phyloP scores from a whole-genome alignment of 2,888 invertebrate species.

The Bugulina stolonifera region DNA sequence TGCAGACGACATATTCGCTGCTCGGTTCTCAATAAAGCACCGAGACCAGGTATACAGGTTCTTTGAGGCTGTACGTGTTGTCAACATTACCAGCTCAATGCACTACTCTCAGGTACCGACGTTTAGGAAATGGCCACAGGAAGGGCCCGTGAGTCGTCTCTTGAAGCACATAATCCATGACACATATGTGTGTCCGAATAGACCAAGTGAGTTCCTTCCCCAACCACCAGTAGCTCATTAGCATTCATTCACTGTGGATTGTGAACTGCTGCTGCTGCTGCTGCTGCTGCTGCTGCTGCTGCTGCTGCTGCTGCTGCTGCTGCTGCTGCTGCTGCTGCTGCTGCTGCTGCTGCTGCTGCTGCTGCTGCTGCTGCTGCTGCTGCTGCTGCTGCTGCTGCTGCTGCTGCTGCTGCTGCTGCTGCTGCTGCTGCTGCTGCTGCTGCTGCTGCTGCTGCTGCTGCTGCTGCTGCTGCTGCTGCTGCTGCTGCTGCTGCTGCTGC shows the following conservation, averaged over 20 bases:
- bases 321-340: conserved; percentile 26
- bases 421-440: conserved; percentile 26
- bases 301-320: conserved; percentile 26
- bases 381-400: conserved; percentile 26
- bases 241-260: not conserved
- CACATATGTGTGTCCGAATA: too few relatives aligned
- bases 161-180: too few relatives aligned
- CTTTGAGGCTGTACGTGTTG: not conserved
- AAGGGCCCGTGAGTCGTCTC: too few relatives aligned
- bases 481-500: conserved; percentile 26
- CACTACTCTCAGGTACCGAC: not conserved
- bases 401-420: conserved; percentile 26
- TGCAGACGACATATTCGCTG: not conserved
- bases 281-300: conserved; percentile 26
- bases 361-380: conserved; percentile 26
- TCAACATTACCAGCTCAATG: not conserved
- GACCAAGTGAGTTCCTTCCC: too few relatives aligned
- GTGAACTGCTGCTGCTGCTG: conserved; percentile 25
- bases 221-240: too few relatives aligned
- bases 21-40: not conserved
- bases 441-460: conserved; percentile 26
- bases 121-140: not conserved
- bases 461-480: conserved; percentile 26
- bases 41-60: not conserved
- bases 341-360: conserved; percentile 26